These are phyloP conservation scores for Rhinella marina DNA, from an alignment of 2,797 vertebrate species.

Conservation along the genomic window DNA sequence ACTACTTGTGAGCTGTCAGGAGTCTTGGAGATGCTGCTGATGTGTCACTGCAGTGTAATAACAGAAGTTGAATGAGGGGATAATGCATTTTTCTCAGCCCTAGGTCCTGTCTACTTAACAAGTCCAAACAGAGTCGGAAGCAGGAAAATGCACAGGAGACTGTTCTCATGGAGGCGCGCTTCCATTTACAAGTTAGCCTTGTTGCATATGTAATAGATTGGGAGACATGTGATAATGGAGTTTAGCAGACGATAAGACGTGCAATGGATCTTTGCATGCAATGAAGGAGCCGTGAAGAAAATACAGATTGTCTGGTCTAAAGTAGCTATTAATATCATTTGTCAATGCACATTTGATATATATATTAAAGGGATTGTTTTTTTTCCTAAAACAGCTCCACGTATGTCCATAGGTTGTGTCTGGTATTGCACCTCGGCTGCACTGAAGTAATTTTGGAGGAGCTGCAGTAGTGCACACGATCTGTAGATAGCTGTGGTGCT, in stretches of 20 bases:
- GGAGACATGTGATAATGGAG: background rate
- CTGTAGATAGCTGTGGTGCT: too few relatives aligned
- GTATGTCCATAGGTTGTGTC: too few relatives aligned
- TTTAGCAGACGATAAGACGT: background rate
- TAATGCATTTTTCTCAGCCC: conserved; percentile 36
- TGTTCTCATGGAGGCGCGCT: background rate
- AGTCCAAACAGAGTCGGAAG: conserved; percentile 41
- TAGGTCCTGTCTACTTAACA: conserved; percentile 54
- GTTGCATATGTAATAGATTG: background rate
- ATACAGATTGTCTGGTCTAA: too few relatives aligned
- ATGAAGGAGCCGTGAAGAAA: too few relatives aligned
- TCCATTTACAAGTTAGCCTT: background rate
- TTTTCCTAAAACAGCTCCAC: too few relatives aligned
- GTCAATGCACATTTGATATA: too few relatives aligned
- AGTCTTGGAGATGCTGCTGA: conserved; percentile 40
- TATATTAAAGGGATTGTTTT: too few relatives aligned
- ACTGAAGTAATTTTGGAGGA: too few relatives aligned
- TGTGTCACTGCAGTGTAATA: conserved; percentile 45
- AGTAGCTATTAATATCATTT: too few relatives aligned
- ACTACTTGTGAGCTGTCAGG: conserved; percentile 49
- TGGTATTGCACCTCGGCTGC: too few relatives aligned
- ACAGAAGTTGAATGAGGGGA: background rate
- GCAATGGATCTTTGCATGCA: too few relatives aligned
- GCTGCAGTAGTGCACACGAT: too few relatives aligned
- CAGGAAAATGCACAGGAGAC: background rate